A percentile compares a stretch with the other conserved stretches of the same genome.
These are phyloP conservation scores for Drosophila anomelani DNA, from an alignment of 2,888 invertebrate genomes.

Conservation along the genomic window DNA sequence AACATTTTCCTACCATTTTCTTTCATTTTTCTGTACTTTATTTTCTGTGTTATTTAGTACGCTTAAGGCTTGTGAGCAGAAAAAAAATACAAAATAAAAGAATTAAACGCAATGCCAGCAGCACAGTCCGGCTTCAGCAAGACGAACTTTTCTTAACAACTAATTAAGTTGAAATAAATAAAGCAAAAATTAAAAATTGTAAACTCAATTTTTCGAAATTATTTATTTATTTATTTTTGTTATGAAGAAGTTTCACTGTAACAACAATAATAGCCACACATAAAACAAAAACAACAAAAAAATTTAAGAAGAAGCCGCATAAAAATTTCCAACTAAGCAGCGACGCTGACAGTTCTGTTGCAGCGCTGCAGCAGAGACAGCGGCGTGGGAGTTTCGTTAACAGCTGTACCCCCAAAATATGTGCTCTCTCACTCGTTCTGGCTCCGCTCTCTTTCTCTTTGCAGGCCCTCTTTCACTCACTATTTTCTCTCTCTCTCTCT, in stretches of 20 bases:
- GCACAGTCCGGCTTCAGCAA: slow-evolving; percentile 3
- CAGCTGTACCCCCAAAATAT: slow-evolving; percentile 66
- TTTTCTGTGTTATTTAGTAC: slow-evolving; percentile 47
- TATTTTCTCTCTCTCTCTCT: slow-evolving; percentile 43
- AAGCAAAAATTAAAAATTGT: not conserved
- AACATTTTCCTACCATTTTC: slow-evolving; percentile 60
- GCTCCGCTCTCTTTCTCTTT: slow-evolving; percentile 41
- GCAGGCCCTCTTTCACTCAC: slow-evolving; percentile 39
- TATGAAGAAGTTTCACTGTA: not conserved
- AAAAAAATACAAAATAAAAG: slow-evolving; percentile 40
- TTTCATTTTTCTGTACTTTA: slow-evolving; percentile 2
- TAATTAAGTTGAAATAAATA: not conserved
- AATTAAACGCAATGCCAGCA: slow-evolving; percentile 63
- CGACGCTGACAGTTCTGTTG: slow-evolving; percentile 55
- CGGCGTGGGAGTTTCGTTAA: slow-evolving; percentile 77
- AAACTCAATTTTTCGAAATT: not conserved
- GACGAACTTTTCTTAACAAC: not conserved
- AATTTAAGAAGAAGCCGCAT: slow-evolving; percentile 61
- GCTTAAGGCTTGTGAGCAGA: slow-evolving; percentile 36
- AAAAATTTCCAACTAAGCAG: slow-evolving; percentile 48
- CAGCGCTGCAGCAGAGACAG: slow-evolving; percentile 36
- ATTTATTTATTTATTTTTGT: not conserved
- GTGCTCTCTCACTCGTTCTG: slow-evolving; percentile 29
- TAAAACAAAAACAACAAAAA: slow-evolving; percentile 15
- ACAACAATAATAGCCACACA: slow-evolving; percentile 40